A percentile compares a stretch with the other conserved stretches of the same genome.
These are phyloP conservation scores for Melitaea cinxia DNA, from an alignment of 1,140 invertebrate species.

Conservation along the genomic window DNA sequence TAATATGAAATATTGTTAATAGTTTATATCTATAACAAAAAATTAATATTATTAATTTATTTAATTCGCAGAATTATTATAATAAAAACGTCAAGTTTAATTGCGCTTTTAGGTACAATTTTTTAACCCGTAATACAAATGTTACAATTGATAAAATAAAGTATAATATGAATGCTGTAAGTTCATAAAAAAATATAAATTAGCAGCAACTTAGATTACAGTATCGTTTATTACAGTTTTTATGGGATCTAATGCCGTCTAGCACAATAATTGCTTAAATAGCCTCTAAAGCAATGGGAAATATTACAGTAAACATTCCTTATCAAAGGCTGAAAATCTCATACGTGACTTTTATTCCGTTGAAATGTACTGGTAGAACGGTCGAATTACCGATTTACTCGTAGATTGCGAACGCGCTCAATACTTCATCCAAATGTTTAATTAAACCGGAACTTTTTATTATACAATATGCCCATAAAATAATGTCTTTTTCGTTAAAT, in stretches of 20 bases:
- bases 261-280: conserved; percentile 23
- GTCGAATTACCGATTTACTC: conserved; percentile 25
- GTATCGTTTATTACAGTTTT: conserved; percentile 23
- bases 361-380: conserved; percentile 18
- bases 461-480: not conserved
- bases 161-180: conserved; percentile 1
- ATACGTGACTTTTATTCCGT: conserved; percentile 25
- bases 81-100: too few species aligned
- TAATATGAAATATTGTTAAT: too few species aligned
- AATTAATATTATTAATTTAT: too few species aligned
- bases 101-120: too few species aligned
- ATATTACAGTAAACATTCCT: conserved; percentile 15
- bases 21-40: too few species aligned
- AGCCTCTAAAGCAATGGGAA: conserved; percentile 20
- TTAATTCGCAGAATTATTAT: too few species aligned
- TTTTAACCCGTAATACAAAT: too few species aligned
- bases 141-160: not conserved
- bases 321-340: conserved; percentile 29
- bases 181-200: not conserved
- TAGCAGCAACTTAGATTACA: conserved; percentile 7
- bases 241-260: conserved; percentile 10
- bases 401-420: conserved; percentile 22
- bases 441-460: conserved; percentile 19
- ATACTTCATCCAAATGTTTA: conserved; percentile 19
- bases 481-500: not conserved